phyloP scores from a whole-genome alignment of 2,113 vertebrate genomes.

The Sapayoa aenigma region DNA sequence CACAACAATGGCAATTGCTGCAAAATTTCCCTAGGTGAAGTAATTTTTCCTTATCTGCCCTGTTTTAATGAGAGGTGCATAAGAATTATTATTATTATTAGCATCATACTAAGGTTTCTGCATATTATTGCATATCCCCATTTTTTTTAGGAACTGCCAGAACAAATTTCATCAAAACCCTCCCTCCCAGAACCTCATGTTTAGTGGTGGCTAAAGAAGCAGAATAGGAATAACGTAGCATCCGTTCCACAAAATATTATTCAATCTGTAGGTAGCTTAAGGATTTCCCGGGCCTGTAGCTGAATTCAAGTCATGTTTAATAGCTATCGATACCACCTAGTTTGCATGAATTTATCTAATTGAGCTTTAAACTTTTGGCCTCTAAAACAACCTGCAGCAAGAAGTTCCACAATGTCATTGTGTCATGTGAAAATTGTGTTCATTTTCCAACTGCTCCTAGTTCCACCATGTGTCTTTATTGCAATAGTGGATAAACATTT shows the following conservation, averaged over 20 bases:
- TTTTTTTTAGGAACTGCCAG: not conserved
- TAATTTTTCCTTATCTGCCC: not conserved
- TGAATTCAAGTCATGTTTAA: not conserved
- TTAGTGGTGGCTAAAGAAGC: not conserved
- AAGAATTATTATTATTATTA: not conserved
- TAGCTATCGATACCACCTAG: not conserved
- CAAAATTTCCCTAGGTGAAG: not conserved
- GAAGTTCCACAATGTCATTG: not conserved
- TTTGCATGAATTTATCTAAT: not conserved
- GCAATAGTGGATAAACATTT: not conserved
- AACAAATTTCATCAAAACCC: not conserved
- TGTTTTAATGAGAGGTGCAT: not conserved
- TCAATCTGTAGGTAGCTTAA: not conserved
- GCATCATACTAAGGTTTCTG: not conserved
- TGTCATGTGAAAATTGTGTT: not conserved
- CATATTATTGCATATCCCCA: not conserved
- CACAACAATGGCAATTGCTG: not conserved
- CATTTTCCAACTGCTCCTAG: not conserved
- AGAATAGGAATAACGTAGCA: not conserved
- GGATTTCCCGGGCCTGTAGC: not conserved
- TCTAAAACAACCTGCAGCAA: not conserved
- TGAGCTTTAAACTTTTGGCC: not conserved
- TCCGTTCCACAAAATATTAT: not conserved
- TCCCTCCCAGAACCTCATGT: not conserved
- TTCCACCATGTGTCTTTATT: not conserved